Evolutionary conservation across 2,113 vertebrate species (phyloP), one percentile per base, ranked within the genome.

Genomic region (Melierax canorus): DNA sequence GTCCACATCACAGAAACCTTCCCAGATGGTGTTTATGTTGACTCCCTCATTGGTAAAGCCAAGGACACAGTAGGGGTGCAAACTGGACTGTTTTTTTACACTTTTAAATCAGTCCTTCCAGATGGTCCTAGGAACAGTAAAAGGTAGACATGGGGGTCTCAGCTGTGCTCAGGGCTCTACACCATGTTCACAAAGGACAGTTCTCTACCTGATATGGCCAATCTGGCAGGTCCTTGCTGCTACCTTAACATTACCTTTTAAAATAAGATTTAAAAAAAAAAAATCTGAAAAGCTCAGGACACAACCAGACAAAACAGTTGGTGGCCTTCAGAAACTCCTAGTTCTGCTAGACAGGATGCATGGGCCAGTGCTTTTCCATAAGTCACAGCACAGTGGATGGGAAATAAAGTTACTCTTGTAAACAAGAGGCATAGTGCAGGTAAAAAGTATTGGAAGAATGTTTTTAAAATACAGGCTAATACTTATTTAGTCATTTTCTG

Each of bases 1-100:
- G 88, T 88, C 55, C 85, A 39, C 72, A 90, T 86, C 92, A 90
- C 20, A 88, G 82, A 88, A 97, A 69, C 67, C 72, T 93, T 92
- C 59, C 82, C 88, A 88, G 71, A 86, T 94, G 94, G 63, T 89
- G n/a, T 71, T 79, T 62, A 7, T 21, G 15, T 66, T 79, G 81
- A 80, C 59, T 88, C 29, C 59, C 45, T 83, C 38, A 17, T 10
- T 86, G 59, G 71, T 80, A 83, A 92, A 96, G 86, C 67, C 92
- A 90, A 93, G 63, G 71, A 74, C 62, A 66, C 74, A 38, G 67
- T 22, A 86, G 85, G 59, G 41, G 55, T 80, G 58, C 79, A 90
- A 90, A 66, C 41, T 12, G 12, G 43, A 38, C 74, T 86, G 50
- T 6, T 72, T 82, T 91, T 77, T 62, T 45, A 53, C 15, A 4